Base-by-base conservation (phyloP, 2,113 vertebrate genomes). In the Mohoua ochrocephala region DNA sequence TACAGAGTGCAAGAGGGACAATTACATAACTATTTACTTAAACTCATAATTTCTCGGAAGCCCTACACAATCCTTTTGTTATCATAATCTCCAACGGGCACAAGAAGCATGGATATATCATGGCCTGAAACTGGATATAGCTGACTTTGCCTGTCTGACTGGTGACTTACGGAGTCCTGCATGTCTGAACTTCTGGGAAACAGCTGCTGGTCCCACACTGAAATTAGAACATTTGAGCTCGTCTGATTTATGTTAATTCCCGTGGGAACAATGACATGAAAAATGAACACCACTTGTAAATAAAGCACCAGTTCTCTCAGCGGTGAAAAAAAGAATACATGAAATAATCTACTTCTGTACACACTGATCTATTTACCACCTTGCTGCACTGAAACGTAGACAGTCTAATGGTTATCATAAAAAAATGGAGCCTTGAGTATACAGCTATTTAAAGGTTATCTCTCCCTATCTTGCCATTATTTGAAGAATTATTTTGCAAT, bases 171-270 rank as follows among this genome's bases (percentile, higher is more conserved):
- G 33, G 84, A 97, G 92, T 54, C 84, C 96, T 80, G 95, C 87
- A 90, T 96, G 96, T 97, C 97, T 98, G 97, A 96, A 98, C 96
- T 97, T 98, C 98, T 98, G 96, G 96, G 97, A 97, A 98, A 98
- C 98, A 98, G 98, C 98, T 98, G 98, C 96, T 95, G 92, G 97
- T 97, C 97, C 95, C 97, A 97, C 97, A 97, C 57, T 95, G 96
- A 98, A 98, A 98, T 97, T 71, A 98, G 96, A 98, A 97, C 95
- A 96, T 97, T 97, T 96, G 97, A 96, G 96, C 97, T 98, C 39
- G 3, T 97, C 97, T 98, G 98, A 98, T 98, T 98, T 98, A 98
- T 97, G 96, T 97, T 97, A 97, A 96, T 95, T 97, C 98, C 91
- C 93, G 37, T 93, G 96, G 95, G 97, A 98, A 97, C 79, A 91